Base-by-base conservation (phyloP, 2,888 invertebrate species). In the Melinaea marsaeus region DNA sequence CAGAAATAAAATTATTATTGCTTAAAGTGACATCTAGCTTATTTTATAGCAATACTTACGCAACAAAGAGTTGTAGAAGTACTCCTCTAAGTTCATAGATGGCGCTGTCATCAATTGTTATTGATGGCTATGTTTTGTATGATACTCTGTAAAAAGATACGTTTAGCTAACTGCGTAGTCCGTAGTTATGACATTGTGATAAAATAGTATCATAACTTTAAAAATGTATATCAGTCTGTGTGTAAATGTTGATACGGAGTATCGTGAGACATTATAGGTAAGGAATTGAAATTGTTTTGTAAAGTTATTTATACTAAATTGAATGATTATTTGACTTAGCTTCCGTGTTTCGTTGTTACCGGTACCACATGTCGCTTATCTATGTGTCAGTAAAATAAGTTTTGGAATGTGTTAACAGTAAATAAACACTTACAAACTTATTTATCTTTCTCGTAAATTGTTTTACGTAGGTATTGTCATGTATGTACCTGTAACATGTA, bases 171-270 rank as follows among this genome's bases (percentile, higher is more conserved):
- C 37, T 37, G 37, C 37, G 37, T 37, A 51, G 9, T 51, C 9
- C 32, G 51, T 51, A 32, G 61, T 46, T 22, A 56, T 64, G 42
- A 13, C 37, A 51, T 34, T 4, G 33, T 33, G 34, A 48, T 60
- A 54, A 46, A 48, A 33, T 55, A 32, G 34, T 51, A 22, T 48
- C 11, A 35, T 46, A 46, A 9, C 55, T 42, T 9, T 2, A 9
- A 9, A 9, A 42, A 42, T 42, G 9, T 42, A 55, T 58, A 58
- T 11, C 57, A 65, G 57, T 65, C 42, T 48, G 57, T 61, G 13
- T 58, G 55, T 65, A 48, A 55, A 67, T 67, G 67, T 61, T 54
- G 65, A 9, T 59, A 57, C 58, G 54, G 61, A 60, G 57, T 61
- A 60, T 67, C 58, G 57, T 61, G 35, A 34, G n/a, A 45, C 63